Conservation (phyloP, 2,113 vertebrate genomes). For the Pungitius pungitius region DNA sequence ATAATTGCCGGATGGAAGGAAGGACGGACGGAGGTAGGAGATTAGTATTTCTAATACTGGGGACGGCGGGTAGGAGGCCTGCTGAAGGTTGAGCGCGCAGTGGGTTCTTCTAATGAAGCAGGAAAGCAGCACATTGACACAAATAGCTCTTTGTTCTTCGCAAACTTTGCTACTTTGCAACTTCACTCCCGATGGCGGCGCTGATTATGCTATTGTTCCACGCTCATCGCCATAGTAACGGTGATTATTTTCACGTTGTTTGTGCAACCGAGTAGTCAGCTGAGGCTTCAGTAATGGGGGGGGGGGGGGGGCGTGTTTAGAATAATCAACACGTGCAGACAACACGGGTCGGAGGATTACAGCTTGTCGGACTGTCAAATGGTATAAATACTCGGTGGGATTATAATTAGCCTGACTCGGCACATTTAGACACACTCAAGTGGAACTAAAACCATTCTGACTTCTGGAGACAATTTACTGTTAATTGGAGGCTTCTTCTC, state of each 20-base stretch:
- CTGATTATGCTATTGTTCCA: slow-evolving; percentile 71
- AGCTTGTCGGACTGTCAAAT: slow-evolving; percentile 67
- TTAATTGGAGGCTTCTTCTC: slow-evolving; percentile 70
- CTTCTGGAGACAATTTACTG: slow-evolving; percentile 70
- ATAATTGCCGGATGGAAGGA: slow-evolving; percentile 75
- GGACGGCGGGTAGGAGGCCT: slow-evolving; percentile 62
- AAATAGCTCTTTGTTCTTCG: slow-evolving; percentile 66
- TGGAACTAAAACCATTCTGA: slow-evolving; percentile 76
- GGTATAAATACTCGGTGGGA: slow-evolving; percentile 71
- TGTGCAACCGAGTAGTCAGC: slow-evolving; percentile 30
- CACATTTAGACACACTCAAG: slow-evolving; percentile 68
- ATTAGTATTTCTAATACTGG: slow-evolving; percentile 68
- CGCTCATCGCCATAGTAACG: slow-evolving; percentile 67
- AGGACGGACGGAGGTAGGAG: slow-evolving; percentile 60
- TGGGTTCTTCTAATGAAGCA: slow-evolving; percentile 69
- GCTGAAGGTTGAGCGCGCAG: slow-evolving; percentile 63
- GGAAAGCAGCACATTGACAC: slow-evolving; percentile 51
- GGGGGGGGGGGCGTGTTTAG: slow-evolving; percentile 32
- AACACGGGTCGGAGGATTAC: slow-evolving; percentile 67
- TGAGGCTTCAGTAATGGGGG: slow-evolving; percentile 32
- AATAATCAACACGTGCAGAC: slow-evolving; percentile 66
- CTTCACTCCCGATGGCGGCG: slow-evolving; percentile 33
- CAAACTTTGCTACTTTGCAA: slow-evolving; percentile 60
- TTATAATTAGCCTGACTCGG: slow-evolving; percentile 77
- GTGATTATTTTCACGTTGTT: slow-evolving; percentile 65